A percentile compares a stretch with the other conserved stretches of the same genome.
phyloP scores from a whole-genome alignment of 2,797 vertebrate species.

The Rhinella marina region DNA sequence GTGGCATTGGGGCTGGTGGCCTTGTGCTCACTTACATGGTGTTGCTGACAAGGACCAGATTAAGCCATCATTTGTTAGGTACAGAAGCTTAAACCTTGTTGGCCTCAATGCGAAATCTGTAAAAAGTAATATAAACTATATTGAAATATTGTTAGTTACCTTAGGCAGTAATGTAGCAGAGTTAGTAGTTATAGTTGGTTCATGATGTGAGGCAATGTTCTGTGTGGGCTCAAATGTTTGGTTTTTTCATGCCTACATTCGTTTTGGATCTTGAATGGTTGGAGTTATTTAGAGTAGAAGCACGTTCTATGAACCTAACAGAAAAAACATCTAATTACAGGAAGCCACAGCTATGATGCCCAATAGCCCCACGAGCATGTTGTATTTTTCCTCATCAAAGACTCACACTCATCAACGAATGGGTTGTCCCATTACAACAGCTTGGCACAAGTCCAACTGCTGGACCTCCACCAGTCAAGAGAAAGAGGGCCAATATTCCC shows the following conservation, averaged over 20 bases:
- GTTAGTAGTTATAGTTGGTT: neutral
- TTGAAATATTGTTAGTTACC: neutral
- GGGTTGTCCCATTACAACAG: too few relatives aligned
- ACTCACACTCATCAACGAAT: too few relatives aligned
- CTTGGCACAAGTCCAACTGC: too few relatives aligned
- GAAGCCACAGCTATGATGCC: neutral
- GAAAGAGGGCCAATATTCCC: too few relatives aligned
- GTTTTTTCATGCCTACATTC: neutral
- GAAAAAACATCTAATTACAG: neutral
- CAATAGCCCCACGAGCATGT: neutral
- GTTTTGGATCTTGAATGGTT: neutral
- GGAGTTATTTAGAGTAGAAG: neutral
- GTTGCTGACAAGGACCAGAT: too few relatives aligned
- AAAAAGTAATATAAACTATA: neutral
- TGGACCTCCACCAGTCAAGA: too few relatives aligned
- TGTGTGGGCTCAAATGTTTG: neutral
- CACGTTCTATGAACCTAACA: neutral
- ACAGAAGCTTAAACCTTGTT: too few relatives aligned
- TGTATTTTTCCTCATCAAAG: neutral
- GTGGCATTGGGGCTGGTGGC: too few relatives aligned
- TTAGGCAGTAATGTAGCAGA: neutral
- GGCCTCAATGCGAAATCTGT: too few relatives aligned
- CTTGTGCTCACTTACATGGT: too few relatives aligned
- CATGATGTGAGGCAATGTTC: neutral
- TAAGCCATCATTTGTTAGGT: too few relatives aligned